Evolutionary conservation across 2,113 vertebrate genomes (phyloP).

Genomic region (Sminthopsis crassicaudata): DNA sequence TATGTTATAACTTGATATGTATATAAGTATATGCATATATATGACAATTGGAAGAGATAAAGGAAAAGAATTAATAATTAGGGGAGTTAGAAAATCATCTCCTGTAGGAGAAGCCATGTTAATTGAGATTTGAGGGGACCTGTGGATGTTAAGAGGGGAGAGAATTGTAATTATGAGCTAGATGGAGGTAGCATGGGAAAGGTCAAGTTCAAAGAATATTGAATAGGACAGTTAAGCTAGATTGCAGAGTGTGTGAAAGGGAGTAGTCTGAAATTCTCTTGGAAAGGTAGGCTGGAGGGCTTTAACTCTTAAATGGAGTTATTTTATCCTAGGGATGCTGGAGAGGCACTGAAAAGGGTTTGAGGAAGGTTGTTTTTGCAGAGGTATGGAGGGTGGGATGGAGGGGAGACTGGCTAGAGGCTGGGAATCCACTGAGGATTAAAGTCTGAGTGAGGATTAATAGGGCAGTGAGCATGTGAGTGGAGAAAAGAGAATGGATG

Average conservation of each 20-base stretch:
- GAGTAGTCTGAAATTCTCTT: neutral
- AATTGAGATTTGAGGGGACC: neutral
- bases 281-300: neutral
- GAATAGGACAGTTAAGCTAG: neutral
- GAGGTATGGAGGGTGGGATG: neutral
- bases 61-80: neutral
- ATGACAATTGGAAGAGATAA: neutral
- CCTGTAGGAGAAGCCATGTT: neutral
- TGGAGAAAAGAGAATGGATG: neutral
- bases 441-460: neutral
- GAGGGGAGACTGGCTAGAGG: neutral
- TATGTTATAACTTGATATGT: too few species aligned
- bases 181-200: neutral
- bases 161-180: neutral
- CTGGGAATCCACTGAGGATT: neutral
- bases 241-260: neutral
- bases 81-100: neutral
- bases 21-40: too few species aligned
- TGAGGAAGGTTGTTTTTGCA: neutral
- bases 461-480: neutral
- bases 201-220: neutral
- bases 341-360: neutral
- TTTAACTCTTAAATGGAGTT: neutral
- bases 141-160: neutral
- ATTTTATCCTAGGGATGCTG: neutral